Evolutionary conservation across 2,888 invertebrate species (phyloP), one percentile per base, ranked within the genome.

Genomic region (Hydriomena furcata): DNA sequence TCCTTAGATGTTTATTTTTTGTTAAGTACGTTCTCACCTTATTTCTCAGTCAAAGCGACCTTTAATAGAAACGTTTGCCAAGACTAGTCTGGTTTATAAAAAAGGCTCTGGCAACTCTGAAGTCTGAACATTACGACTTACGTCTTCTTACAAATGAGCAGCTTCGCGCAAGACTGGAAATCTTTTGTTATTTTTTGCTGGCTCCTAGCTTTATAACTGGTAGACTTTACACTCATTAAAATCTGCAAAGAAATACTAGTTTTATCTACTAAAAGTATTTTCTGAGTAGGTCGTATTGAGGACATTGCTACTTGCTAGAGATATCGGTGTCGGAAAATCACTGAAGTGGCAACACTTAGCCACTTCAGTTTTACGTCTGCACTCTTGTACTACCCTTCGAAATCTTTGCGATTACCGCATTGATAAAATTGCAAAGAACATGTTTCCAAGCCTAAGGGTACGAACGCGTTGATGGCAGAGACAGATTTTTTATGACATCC

Each of bases 321-420:
- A 20, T 52, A 76, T 76, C 71, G 53, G 58, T 60, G 65, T 63
- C 57, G 58, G 60, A 69, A 66, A 63, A 65, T 58, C 53, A 58
- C 63, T 38, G 32, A 21, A 41, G 41, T 54, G 61, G 59, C 55
- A 61, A 58, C 65, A 62, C 66, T 67, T 64, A 55, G 58, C 52
- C 55, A 48, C 62, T 48, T 4, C 61, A 66, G 70, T 67, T 66
- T 51, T 48, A 56, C 58, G 56, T 50, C 55, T 58, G 61, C 65
- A 52, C 52, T 38, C 25, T 28, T 43, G 47, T 40, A 51, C 45
- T 52, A 47, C 62, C 56, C 61, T 55, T 60, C 46, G 52, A 51
- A 66, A 64, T 67, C 62, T 55, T 44, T 40, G 53, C 55, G 73
- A 77, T 78, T 61, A 73, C 69, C 65, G 35, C 44, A 34, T 64